These are phyloP conservation scores for Dasyurus viverrinus DNA, from an alignment of 2,113 vertebrate genomes.

Conservation along the genomic window DNA sequence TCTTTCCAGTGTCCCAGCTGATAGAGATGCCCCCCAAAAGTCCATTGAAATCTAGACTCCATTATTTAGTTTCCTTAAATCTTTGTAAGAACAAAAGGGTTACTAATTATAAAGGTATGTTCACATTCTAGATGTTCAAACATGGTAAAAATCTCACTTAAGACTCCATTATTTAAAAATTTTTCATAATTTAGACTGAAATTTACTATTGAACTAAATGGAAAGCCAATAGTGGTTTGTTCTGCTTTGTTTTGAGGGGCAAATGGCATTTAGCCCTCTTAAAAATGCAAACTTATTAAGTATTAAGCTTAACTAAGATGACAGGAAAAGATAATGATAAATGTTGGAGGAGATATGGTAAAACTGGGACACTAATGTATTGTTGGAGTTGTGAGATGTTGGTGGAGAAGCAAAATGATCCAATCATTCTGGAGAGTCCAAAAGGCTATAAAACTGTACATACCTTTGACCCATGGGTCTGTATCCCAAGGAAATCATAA, in stretches of 20 bases:
- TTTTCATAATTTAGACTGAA: background rate
- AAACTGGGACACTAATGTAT: no score
- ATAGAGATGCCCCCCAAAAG: background rate
- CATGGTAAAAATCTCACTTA: background rate
- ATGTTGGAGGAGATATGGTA: no score
- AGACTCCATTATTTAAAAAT: background rate
- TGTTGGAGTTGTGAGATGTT: no score
- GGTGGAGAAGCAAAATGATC: no score
- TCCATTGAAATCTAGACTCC: background rate
- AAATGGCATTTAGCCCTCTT: background rate
- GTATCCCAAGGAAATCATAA: no score
- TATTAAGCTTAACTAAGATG: background rate
- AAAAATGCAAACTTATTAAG: background rate
- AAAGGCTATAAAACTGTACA: no score
- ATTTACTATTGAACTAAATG: background rate
- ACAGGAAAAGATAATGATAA: no score
- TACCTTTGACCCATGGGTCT: no score
- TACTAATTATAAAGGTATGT: background rate
- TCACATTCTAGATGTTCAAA: background rate
- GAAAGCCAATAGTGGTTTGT: background rate
- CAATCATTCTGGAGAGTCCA: no score
- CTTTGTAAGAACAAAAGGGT: background rate
- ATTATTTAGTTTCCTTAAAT: background rate
- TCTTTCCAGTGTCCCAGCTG: conserved; percentile 1
- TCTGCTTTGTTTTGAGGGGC: background rate